Base-by-base conservation (phyloP, 2,113 vertebrate species). In the Clinocottus analis region DNA sequence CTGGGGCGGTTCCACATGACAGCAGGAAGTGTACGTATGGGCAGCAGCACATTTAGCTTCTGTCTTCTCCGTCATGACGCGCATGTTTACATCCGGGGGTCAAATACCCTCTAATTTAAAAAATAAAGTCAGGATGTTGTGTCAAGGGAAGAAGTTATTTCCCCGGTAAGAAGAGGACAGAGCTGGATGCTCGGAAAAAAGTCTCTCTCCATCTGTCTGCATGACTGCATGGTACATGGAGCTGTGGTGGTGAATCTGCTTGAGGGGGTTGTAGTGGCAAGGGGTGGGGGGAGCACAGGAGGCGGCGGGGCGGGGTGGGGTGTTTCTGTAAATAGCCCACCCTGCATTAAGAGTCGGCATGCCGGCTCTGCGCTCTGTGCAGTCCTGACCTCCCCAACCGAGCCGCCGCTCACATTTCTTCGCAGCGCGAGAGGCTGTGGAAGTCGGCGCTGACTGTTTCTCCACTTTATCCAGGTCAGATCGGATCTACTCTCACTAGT, bases 311-410 rank as follows among this genome's bases (percentile, higher is more conserved):
- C 3, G n/a, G n/a, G n/a, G n/a, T n/a, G 60, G 63, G 3, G 11
- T 37, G 51, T n/a, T 72, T 89, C 91, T 87, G 73, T 86, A 92
- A 93, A 93, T 91, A 90, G 90, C 89, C 87, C 79, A 75, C 87
- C 73, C 88, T 87, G 89, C 75, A 75, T 86, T 82, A 80, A 89
- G 83, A 85, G 61, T 49, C 72, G 47, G 79, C 91, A 90, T 88
- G 80, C 75, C 17, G 65, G 73, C 49, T 56, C 67, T 64, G 64
- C 29, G 33, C 72, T 79, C 45, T n/a, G 72, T 71, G 87, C 80
- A 75, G 77, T 56, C 67, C 82, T 90, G 85, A 92, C 90, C 86
- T 90, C 90, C 65, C 79, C 80, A 47, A 56, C 55, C 80, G 23
- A 73, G 75, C 84, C 27, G 58, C 82, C 37, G 63, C 76, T 94